Evolutionary conservation across 2,797 vertebrate species (phyloP).

Genomic region (Enteromius treurensis): DNA sequence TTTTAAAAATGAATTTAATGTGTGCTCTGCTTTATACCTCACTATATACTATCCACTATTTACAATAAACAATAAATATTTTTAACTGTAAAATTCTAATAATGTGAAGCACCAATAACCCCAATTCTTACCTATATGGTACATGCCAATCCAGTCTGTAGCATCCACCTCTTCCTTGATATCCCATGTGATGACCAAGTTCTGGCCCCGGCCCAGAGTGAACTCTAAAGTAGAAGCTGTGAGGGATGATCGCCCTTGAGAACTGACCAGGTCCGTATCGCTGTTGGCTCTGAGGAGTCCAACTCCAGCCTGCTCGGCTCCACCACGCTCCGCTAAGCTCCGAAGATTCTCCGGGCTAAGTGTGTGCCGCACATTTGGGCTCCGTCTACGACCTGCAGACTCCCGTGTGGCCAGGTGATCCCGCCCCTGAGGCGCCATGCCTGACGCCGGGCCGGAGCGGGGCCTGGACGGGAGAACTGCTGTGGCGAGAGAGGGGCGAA

Average conservation of each 20-base stretch:
- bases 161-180: conserved; percentile 99
- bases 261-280: conserved; percentile 94
- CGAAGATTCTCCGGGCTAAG: conserved; percentile 96
- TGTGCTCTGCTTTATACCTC: neutral
- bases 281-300: conserved; percentile 92
- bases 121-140: conserved; percentile 90
- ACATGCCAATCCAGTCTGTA: conserved; percentile 97
- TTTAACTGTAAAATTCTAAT: neutral
- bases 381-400: conserved; percentile 84
- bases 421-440: conserved; percentile 76
- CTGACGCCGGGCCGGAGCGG: conserved; percentile 75
- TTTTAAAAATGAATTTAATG: neutral
- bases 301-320: conserved; percentile 55
- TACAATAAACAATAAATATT: neutral
- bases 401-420: conserved; percentile 76
- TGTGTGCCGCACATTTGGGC: conserved; percentile 91
- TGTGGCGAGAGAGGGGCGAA: conserved; percentile 81
- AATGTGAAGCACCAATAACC: neutral
- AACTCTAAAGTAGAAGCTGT: conserved; percentile 94
- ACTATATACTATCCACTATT: neutral
- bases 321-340: conserved; percentile 85
- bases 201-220: conserved; percentile 89
- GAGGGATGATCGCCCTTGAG: conserved; percentile 91
- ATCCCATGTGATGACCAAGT: conserved; percentile 97
- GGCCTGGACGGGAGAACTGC: conserved; percentile 78